phyloP scores from a whole-genome alignment of 2,888 invertebrate species.

The Campoplex nolae region DNA sequence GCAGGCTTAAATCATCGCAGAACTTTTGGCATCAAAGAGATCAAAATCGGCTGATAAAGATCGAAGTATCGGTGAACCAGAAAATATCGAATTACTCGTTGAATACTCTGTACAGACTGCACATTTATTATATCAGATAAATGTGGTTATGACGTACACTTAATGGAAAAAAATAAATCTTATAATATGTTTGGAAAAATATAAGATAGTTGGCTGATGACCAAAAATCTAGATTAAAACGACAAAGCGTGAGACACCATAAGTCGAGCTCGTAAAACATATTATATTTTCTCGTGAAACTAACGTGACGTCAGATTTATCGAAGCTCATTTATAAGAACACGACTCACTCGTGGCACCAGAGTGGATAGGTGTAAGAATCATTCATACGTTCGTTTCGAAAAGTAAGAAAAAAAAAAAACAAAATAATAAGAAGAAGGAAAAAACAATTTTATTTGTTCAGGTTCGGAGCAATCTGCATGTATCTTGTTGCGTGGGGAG shows the following conservation, averaged over 20 bases:
- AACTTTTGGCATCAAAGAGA: neutral
- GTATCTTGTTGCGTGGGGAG: conserved; percentile 61
- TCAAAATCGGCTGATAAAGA: neutral
- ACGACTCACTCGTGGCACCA: conserved; percentile 61
- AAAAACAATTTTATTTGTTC: conserved; percentile 50
- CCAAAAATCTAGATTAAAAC: conserved; percentile 54
- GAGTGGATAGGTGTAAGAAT: conserved; percentile 63
- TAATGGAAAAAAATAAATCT: conserved; percentile 16
- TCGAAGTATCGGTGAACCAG: neutral
- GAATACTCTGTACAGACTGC: neutral
- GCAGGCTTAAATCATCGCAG: neutral
- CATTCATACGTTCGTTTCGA: conserved; percentile 54
- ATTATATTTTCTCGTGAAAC: conserved; percentile 56
- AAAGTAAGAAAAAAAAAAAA: conserved; percentile 5
- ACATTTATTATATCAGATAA: conserved; percentile 1
- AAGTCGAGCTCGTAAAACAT: conserved; percentile 28
- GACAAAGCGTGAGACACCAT: conserved; percentile 41
- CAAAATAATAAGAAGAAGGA: neutral
- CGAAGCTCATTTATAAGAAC: conserved; percentile 63
- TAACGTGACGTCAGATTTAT: conserved; percentile 65
- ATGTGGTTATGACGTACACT: neutral
- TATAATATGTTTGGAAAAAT: conserved; percentile 20
- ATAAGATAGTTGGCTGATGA: conserved; percentile 41
- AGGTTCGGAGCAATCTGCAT: conserved; percentile 40
- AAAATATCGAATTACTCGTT: neutral